Percentiles rank a stretch among this genome's conserved stretches.
Evolutionary conservation across 2,888 invertebrate genomes (phyloP).

Genomic region (Agrochola lota): DNA sequence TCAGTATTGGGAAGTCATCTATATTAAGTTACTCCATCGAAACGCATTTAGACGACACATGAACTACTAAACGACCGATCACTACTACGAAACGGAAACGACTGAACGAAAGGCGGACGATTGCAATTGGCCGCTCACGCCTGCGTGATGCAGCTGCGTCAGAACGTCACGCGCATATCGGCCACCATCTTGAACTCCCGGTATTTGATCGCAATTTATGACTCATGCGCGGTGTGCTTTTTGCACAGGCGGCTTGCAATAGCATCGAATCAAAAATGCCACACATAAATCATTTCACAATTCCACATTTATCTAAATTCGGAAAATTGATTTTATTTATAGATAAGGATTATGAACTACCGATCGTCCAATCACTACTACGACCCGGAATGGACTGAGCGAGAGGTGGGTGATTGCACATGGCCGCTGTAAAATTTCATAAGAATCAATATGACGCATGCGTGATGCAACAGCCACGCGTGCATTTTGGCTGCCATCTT

Average conservation of each 20-base stretch:
- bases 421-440: neutral
- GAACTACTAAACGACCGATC: neutral
- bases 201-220: neutral
- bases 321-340: neutral
- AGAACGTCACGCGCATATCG: too few relatives aligned
- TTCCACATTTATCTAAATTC: neutral
- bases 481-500: neutral
- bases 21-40: neutral
- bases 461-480: neutral
- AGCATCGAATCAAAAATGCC: neutral
- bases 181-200: neutral
- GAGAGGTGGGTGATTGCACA: neutral
- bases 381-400: neutral
- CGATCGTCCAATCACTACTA: neutral
- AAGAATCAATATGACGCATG: neutral
- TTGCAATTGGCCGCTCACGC: constrained; percentile 7
- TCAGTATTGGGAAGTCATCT: neutral
- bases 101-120: neutral
- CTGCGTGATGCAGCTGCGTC: constrained; percentile 3
- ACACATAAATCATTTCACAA: neutral
- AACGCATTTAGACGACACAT: neutral
- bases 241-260: neutral
- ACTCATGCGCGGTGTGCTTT: neutral
- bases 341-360: neutral
- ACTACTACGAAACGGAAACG: neutral